Conservation (phyloP, 2,113 vertebrate species). For the Lagopus muta region DNA sequence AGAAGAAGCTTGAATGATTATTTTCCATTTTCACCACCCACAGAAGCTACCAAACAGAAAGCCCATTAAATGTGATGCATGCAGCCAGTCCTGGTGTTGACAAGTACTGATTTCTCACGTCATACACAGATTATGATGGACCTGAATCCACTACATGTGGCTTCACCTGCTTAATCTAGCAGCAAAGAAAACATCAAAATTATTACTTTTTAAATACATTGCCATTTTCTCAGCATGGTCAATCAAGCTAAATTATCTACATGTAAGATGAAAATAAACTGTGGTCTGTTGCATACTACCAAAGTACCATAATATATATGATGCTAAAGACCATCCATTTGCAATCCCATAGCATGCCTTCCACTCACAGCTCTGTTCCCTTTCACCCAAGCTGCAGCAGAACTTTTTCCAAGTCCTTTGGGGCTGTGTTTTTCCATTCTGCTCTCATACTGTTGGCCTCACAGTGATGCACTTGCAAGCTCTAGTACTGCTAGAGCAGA, state of each 20-base stretch:
- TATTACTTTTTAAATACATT: conserved; percentile 26
- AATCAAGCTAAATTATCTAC: conserved; percentile 27
- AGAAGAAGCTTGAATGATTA: not conserved
- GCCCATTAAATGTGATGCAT: conserved; percentile 22
- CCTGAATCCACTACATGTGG: not conserved
- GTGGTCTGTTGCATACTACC: not conserved
- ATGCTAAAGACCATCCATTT: not conserved
- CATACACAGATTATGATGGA: conserved; percentile 29
- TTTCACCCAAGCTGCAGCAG: not conserved
- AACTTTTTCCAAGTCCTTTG: not conserved
- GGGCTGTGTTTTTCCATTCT: not conserved
- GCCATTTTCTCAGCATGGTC: conserved; percentile 9
- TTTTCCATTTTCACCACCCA: conserved; percentile 22
- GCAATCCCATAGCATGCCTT: not conserved
- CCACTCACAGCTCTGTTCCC: not conserved
- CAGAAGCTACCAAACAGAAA: conserved; percentile 25
- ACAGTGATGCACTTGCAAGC: not conserved
- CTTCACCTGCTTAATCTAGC: conserved; percentile 46
- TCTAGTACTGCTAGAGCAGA: rapidly evolving
- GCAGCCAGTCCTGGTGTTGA: not conserved
- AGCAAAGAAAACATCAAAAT: conserved; percentile 14
- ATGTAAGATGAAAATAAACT: conserved; percentile 1
- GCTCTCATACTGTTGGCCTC: not conserved
- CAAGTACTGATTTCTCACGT: not conserved
- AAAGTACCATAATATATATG: not conserved